phyloP scores from a whole-genome alignment of 2,888 invertebrate species.

The Drosophila neotestacea region DNA sequence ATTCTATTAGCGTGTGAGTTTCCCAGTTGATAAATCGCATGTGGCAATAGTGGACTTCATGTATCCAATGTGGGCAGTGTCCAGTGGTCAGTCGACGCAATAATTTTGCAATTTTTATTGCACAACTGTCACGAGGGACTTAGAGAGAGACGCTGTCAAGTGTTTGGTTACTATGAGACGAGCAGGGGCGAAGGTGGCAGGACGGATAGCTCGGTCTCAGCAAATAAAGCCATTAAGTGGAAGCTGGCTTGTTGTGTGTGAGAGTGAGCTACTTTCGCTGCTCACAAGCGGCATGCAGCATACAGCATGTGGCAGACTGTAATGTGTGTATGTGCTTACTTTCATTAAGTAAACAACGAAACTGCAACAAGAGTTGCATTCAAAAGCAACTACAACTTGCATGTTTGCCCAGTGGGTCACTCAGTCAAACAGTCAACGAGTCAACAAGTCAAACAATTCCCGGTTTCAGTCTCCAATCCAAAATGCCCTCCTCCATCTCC shows the following conservation, averaged over 20 bases:
- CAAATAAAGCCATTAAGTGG: conserved; percentile 76
- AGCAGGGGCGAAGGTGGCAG: background rate
- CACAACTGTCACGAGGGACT: conserved; percentile 60
- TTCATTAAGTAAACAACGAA: conserved; percentile 72
- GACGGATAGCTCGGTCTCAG: conserved; percentile 15
- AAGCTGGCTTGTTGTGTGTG: conserved; percentile 39
- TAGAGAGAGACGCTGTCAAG: conserved; percentile 48
- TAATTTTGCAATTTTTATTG: conserved; percentile 67
- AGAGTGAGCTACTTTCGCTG: conserved; percentile 75
- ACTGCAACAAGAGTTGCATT: conserved; percentile 47
- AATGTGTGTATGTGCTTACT: conserved; percentile 47
- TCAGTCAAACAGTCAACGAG: conserved; percentile 48
- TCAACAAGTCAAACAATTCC: conserved; percentile 20
- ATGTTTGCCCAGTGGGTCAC: conserved; percentile 66
- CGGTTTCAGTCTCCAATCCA: conserved; percentile 1
- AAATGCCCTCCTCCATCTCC: background rate
- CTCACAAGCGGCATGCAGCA: conserved; percentile 54
- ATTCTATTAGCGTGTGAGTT: conserved; percentile 71
- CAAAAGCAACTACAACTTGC: conserved; percentile 49
- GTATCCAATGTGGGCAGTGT: conserved; percentile 55
- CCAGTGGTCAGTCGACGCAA: conserved; percentile 50
- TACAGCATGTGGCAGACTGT: conserved; percentile 13
- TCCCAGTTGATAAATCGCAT: conserved; percentile 66
- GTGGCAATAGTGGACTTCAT: conserved; percentile 50
- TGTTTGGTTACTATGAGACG: conserved; percentile 38